Base-by-base conservation (phyloP, 2,888 invertebrate species). In the Caenorhabditis angaria region DNA sequence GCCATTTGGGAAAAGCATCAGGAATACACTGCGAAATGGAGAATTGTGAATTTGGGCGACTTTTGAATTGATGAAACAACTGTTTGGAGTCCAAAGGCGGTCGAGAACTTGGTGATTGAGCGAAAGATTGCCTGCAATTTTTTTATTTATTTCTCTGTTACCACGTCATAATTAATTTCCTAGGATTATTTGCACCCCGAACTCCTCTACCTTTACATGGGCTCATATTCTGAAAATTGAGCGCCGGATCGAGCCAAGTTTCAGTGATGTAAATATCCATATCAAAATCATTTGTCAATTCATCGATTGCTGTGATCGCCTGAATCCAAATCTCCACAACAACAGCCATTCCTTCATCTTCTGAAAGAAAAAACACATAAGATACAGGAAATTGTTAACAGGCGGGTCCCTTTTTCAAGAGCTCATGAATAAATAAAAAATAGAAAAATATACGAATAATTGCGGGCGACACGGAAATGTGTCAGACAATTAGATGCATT, bases 41-140 rank as follows among this genome's bases (percentile, higher is more conserved):
- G 81, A 81, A 58, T 78, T 74, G 66, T 83, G 83, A 54, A 83
- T 82, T 24, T 77, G 71, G 2, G 83, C 83, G 0, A 76, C 76
- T 74, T 83, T 83, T 22, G 74, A 74, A 61, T 83, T 82, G 61
- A 83, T 81, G 58, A 83, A 85, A 56, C 85, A 85, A 28, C 82
- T 81, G 63, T 85, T 85, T 6, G 85, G 85, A n/a, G 84, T 85
- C 85, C 85, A 85, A 0, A 85, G 77, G 2, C 77, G 58, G 14
- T 79, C 78, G 10, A 81, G 63, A 10, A 82, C 76, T 59, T 81
- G 78, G 55, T 78, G 78, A 56, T 79, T 81, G n/a, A 83, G 63
- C 10, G 83, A 83, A 1, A 83, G 70, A 64, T 83, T 83, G 22
- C 76, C 78, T 76, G 48, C 54, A 66, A 59, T 2, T 10, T 6